Evolutionary conservation across 2,888 invertebrate genomes (phyloP), one percentile per base, ranked within the genome.

Genomic region (Schizaphis graminum): DNA sequence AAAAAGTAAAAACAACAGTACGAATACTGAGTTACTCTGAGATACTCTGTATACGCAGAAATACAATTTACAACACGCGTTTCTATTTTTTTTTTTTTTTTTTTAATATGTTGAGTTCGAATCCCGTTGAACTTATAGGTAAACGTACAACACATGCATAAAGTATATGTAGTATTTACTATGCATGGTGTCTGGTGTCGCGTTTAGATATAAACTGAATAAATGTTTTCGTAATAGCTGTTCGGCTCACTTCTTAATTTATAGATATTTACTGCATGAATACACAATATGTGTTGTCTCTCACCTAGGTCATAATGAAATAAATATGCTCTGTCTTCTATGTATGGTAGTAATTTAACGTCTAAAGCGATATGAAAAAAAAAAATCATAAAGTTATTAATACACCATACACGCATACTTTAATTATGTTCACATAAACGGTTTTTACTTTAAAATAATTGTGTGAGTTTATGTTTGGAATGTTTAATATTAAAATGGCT

Each of bases 171-270:
- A 77, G 21, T 77, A 35, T 77, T 77, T 35, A 21, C 35, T 77
- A 21, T 77, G 77, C 35, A 77, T 77, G 21, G 77, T 77, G 77
- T 77, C 21, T 35, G 77, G 77, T 77, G 77, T 35, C 77, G 35
- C 8, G 84, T 84, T 26, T 41, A 91, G 53, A 91, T 53, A 91
- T 53, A 84, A 88, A 91, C 41, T 91, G 53, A 91, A 84, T 84
- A 84, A 77, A 91, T 91, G 91, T 91, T 91, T 91, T 84, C 10
- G 49, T 91, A 91, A 91, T 56, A 47, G 21, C 44, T 41, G 84
- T 47, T 53, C 41, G 35, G 41, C 56, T 56, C 84, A 91, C 41
- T 84, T 91, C 84, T 84, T 85, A 91, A 91, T 91, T 85, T 91
- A 91, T 85, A 28, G 56, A 56, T 28, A 56, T 91, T 84, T 67